Conservation (phyloP, 2,888 invertebrate species). For the Cheilosia variabilis region DNA sequence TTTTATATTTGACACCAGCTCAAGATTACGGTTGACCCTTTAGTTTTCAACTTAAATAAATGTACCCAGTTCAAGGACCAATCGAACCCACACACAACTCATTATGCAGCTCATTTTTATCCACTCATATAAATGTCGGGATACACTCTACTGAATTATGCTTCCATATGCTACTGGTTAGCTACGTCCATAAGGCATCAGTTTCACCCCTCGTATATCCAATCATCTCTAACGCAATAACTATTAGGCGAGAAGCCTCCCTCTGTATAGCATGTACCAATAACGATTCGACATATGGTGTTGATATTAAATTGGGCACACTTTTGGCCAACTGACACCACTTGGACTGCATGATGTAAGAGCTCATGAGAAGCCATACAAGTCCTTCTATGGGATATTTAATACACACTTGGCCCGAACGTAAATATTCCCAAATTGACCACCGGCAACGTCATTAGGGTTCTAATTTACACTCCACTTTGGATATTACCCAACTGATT, state of each 20-base stretch:
- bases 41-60: too few relatives aligned
- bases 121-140: too few relatives aligned
- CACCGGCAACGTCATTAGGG: constrained; percentile 61
- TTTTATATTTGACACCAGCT: too few relatives aligned
- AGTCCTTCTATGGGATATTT: constrained; percentile 49
- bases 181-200: neutral
- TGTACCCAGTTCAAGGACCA: too few relatives aligned
- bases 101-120: too few relatives aligned
- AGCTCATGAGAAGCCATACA: constrained; percentile 50
- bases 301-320: constrained; percentile 70
- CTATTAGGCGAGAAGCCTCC: constrained; percentile 19
- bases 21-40: too few relatives aligned
- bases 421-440: constrained; percentile 64
- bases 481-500: constrained; percentile 61
- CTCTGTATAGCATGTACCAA: constrained; percentile 30
- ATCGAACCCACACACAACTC: too few relatives aligned
- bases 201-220: constrained; percentile 1
- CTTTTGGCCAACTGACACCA: constrained; percentile 72
- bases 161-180: neutral
- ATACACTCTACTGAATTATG: too few relatives aligned
- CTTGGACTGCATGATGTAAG: constrained; percentile 57
- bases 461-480: constrained; percentile 69
- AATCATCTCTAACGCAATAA: constrained; percentile 18
- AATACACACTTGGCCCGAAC: constrained; percentile 49
- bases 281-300: constrained; percentile 72